Base-by-base conservation (phyloP, 2,113 vertebrate genomes). In the Notothenia coriiceps region DNA sequence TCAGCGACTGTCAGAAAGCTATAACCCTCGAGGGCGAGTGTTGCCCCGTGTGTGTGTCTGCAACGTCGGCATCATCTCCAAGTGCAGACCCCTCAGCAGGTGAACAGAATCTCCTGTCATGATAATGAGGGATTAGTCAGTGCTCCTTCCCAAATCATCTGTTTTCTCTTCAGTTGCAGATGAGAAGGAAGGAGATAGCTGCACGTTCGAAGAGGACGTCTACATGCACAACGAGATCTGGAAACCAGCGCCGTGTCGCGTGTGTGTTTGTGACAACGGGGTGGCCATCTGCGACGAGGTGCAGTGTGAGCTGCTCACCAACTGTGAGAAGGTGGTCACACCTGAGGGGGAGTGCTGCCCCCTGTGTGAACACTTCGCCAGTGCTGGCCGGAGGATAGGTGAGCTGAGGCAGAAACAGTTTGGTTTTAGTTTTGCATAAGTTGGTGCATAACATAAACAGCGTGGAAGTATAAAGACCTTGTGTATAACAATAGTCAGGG, bases 241-340 rank as follows among this genome's bases (percentile, higher is more conserved):
- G 97, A 98, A 97, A 77, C 96, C 97, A 0, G 91, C 94, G 0
- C 94, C 94, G 0, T 99, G 97, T 70, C 92, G 94, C 2, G 96
- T 99, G 65, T 99, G 98, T 0, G 97, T 98, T 59, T 99, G 98
- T 55, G 97, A 99, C 89, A 95, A 94, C 0, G 98, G 98, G 18
- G 94, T 95, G 1, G 93, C 96, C 67, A 91, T 99, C 55, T 99
- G 98, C 0, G 98, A 99, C 33, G 95, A 96, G 68, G 96, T 99
- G 70, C 94, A 94, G 56, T 99, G 98, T 50, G 94, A 93, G 0
- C 89, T 95, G 0, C 9, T 95, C 62, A 43, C 94, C 1, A 93
- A 94, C 79, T 99, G 98, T 75, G 96, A 96, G 25, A 96, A 96
- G 60, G 94, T 96, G 0, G 63, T 93, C 22, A 94, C 94, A 0